A percentile compares a stretch with the other conserved stretches of the same genome.
Evolutionary conservation across 2,888 invertebrate genomes (phyloP).

Genomic region (Coelogynopora nodosa): DNA sequence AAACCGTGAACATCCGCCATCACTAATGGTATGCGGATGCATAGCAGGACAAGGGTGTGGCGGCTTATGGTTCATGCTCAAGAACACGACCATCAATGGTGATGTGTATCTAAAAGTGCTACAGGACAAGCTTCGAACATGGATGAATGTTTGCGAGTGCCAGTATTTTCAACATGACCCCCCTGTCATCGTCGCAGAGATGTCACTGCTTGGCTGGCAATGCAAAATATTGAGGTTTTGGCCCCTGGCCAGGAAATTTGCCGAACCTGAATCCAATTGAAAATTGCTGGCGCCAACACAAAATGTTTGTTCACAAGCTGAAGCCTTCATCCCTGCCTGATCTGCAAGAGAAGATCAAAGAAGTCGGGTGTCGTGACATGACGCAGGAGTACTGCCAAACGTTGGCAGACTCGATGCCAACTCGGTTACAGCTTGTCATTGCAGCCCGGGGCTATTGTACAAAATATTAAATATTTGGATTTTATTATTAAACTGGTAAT

Average conservation of each 20-base stretch:
- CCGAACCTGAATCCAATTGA: slow-evolving; percentile 11
- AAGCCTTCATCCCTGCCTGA: not conserved
- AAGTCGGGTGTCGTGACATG: not conserved
- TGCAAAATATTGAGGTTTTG: not conserved
- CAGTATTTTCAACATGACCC: slow-evolving; percentile 8
- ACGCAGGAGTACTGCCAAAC: not conserved
- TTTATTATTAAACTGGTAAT: not conserved
- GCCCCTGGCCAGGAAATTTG: not conserved
- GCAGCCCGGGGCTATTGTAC: not conserved
- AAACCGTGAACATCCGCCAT: not conserved
- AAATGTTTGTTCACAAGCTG: not conserved
- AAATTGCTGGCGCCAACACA: not conserved
- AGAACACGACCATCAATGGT: slow-evolving; percentile 28
- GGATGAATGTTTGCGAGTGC: not conserved
- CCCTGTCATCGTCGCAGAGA: slow-evolving; percentile 21
- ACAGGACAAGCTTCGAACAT: not conserved
- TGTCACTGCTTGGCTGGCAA: not conserved
- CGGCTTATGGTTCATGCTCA: slow-evolving; percentile 15
- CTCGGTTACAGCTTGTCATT: not conserved
- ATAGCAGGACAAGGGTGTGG: not conserved
- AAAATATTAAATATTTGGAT: not conserved
- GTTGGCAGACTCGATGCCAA: not conserved
- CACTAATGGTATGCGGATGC: slow-evolving; percentile 10
- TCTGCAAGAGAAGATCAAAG: slow-evolving; percentile 8
- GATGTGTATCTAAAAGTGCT: not conserved